Base-by-base conservation (phyloP, 2,113 vertebrate genomes). In the Phasianus colchicus region DNA sequence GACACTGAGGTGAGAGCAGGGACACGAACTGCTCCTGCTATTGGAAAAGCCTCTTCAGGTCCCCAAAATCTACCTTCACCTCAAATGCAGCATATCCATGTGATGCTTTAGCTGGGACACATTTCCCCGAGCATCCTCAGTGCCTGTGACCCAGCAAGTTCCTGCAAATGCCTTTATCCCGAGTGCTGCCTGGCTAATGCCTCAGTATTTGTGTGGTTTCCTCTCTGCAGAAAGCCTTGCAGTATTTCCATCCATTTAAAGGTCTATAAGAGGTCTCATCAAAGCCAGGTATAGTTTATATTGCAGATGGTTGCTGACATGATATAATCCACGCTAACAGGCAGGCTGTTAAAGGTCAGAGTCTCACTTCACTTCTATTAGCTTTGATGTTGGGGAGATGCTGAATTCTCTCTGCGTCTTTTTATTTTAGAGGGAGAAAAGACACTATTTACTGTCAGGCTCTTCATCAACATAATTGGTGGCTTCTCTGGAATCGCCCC, bases 231-330 rank as follows among this genome's bases (percentile, higher is more conserved):
- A 93, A 71, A 95, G 71, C 85, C 20, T 1, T 61, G 93, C 75
- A 71, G 88, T 73, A 91, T 90, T 92, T 94, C 91, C 73, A 91
- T 55, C 78, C 76, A 69, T 92, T 94, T 84, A 94, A 97, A 95
- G 83, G 95, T 93, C 96, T 85, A 43, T 85, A 89, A 93, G 88
- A 89, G 94, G 92, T 90, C 91, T 96, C 96, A 95, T 97, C 96
- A 97, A 97, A 97, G 93, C 84, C 95, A 97, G 96, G 96, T 96
- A 95, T 77, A 88, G 93, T 96, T 97, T 95, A 97, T 96, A 93
- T 63, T 95, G 95, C 96, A 94, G 95, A 96, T 92, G 95, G 89
- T 86, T 97, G 92, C 94, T 96, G 94, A 95, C 93, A 96, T 95
- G 94, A 95, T 93, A 89, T 93, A 96, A 97, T 94, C 95, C 92